Base-by-base conservation (phyloP, 2,113 vertebrate species). In the Corythoichthys intestinalis region DNA sequence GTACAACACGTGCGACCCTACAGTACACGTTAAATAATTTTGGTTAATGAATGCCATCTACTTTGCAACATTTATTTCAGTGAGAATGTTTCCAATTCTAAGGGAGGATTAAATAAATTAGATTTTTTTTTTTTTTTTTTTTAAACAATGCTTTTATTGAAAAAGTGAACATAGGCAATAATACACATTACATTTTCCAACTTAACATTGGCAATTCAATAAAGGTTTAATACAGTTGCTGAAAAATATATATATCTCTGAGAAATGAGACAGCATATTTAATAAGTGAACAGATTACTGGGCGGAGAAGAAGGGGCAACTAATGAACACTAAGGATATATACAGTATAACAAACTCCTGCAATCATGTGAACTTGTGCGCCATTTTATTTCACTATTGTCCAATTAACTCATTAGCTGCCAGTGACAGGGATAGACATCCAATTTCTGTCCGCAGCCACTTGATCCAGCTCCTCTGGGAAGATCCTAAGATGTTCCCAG, bases 91-190 rank as follows among this genome's bases (percentile, higher is more conserved):
- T 52, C 8, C 15, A 7, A 52, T 52, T 52, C 4, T 17, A 52
- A n/a, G 50, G 50, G 15, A 52, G 5, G 14, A 52, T 49, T 6
- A 37, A 58, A 34, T 7, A 10, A 14, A 7, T 34, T 14, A 11
- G 2, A 20, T 3, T 13, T 5, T 47, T 63, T 56, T 34, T n/a
- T 3, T n/a, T n/a, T 73, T 78, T 73, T 71, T 79, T 78, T 75
- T 83, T 81, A 72, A 83, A 75, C 75, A 86, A 85, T 76, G 60
- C 6, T 74, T 87, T 87, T 86, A 87, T 83, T 88, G 75, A 58
- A 89, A 89, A 79, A 65, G 67, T 83, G 73, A 77, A 86, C 81
- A 84, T 83, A 72, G 71, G 73, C 71, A 75, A 73, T 78, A 68
- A 70, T 71, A 83, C 82, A 75, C 80, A 54, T 82, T 59, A 84